Evolutionary conservation across 2,888 invertebrate species (phyloP).

Genomic region (Lymantria monacha): DNA sequence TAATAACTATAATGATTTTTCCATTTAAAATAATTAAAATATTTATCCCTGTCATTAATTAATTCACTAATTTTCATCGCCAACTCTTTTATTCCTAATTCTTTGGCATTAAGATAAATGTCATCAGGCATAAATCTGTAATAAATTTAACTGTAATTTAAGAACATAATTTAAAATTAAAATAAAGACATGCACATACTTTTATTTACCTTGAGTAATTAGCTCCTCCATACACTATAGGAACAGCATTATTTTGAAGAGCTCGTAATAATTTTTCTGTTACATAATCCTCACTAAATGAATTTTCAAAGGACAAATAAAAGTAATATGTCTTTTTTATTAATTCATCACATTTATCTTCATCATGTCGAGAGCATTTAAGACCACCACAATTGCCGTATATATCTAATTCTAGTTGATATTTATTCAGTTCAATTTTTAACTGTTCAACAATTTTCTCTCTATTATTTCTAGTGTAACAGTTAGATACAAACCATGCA

Average conservation of each 20-base stretch:
- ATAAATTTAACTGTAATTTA: background rate
- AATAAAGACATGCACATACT: background rate
- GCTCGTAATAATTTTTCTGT: slow-evolving; percentile 56
- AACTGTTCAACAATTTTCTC: slow-evolving; percentile 30
- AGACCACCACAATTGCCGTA: slow-evolving; percentile 47
- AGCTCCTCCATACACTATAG: slow-evolving; percentile 85
- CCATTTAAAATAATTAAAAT: slow-evolving; percentile 45
- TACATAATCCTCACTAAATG: slow-evolving; percentile 51
- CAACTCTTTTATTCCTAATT: slow-evolving; percentile 20
- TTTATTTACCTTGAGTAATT: slow-evolving; percentile 47
- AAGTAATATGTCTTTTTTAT: slow-evolving; percentile 50
- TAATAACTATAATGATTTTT: slow-evolving; percentile 44
- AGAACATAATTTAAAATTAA: background rate
- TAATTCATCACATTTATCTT: slow-evolving; percentile 31
- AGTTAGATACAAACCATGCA: slow-evolving; percentile 52
- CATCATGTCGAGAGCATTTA: slow-evolving; percentile 31
- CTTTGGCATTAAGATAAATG: slow-evolving; percentile 40
- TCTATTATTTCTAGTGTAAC: slow-evolving; percentile 34
- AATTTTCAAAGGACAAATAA: slow-evolving; percentile 57
- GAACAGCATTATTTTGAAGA: slow-evolving; percentile 76
- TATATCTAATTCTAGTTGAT: slow-evolving; percentile 41
- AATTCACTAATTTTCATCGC: slow-evolving; percentile 36
- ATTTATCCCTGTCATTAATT: slow-evolving; percentile 34
- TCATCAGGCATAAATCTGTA: slow-evolving; percentile 44
- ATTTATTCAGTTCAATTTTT: slow-evolving; percentile 28